A percentile compares a stretch with the other conserved stretches of the same genome.
Conservation (phyloP, 1,140 invertebrate genomes). For the Eciton burchellii region DNA sequence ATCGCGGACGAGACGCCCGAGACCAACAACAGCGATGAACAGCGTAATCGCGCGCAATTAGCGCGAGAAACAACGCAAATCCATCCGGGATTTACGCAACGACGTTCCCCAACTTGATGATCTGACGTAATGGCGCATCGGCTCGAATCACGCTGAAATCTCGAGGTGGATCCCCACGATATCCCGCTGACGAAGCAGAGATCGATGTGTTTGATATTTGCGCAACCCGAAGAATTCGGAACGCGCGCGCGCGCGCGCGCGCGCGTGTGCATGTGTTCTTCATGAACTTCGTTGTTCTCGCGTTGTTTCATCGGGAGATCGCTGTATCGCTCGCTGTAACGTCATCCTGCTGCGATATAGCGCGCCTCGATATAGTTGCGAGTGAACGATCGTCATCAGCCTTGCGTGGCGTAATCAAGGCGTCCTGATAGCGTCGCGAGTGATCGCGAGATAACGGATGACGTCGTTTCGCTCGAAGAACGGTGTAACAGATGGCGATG, state of each 20-base stretch:
- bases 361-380: too few relatives aligned
- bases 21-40: conserved; percentile 33
- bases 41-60: conserved; percentile 46
- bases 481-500: not conserved
- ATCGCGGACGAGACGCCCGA: conserved; percentile 27
- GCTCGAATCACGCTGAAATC: not conserved
- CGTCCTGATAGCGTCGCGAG: conserved; percentile 13
- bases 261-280: not conserved
- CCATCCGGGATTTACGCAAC: conserved; percentile 27
- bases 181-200: too few relatives aligned
- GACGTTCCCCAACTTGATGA: conserved; percentile 8
- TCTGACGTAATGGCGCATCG: conserved; percentile 31
- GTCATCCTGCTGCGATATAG: not conserved
- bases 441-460: conserved; percentile 17
- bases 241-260: not conserved
- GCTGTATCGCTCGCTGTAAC: not conserved
- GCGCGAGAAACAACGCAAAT: not conserved
- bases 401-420: conserved; percentile 20
- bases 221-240: conserved; percentile 29
- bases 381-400: conserved; percentile 21
- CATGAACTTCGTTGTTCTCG: conserved; percentile 13
- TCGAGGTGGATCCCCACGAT: too few relatives aligned
- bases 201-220: conserved; percentile 21
- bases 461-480: conserved; percentile 11
- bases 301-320: not conserved